phyloP scores from a whole-genome alignment of 2,888 invertebrate genomes.

The Polylopha cassiicola region DNA sequence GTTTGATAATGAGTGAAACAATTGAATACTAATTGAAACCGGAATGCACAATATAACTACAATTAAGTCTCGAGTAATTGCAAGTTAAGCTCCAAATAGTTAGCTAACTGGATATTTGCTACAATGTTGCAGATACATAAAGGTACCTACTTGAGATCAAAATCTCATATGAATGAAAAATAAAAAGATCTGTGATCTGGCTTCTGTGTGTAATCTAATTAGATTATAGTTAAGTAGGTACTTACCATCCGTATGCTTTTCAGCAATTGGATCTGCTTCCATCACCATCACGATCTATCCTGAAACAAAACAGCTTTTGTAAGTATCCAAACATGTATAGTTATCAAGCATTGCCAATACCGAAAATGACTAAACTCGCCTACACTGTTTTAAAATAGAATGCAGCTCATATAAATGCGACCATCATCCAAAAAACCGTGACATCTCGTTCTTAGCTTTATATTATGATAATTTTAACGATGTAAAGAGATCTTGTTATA shows the following conservation, averaged over 20 bases:
- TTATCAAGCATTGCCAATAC: constrained; percentile 30
- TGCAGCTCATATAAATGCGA: constrained; percentile 23
- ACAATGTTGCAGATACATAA: too few species aligned
- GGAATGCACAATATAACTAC: too few species aligned
- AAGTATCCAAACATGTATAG: constrained; percentile 1
- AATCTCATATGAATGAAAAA: too few species aligned
- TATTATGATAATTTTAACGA: constrained; percentile 1
- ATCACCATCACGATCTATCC: constrained; percentile 63
- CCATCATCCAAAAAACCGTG: constrained; percentile 21
- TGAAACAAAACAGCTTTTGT: constrained; percentile 42
- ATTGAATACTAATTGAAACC: too few species aligned
- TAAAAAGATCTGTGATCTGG: not conserved
- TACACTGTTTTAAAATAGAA: constrained; percentile 52
- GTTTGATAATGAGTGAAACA: too few species aligned
- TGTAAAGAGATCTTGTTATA: constrained; percentile 27
- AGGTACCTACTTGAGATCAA: too few species aligned
- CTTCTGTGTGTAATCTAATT: not conserved
- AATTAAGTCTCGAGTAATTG: too few species aligned
- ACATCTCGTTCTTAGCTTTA: constrained; percentile 14
- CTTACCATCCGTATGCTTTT: constrained; percentile 63
- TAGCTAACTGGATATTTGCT: too few species aligned
- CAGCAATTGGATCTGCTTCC: constrained; percentile 66
- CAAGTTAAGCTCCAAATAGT: too few species aligned
- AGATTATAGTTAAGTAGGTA: constrained; percentile 18
- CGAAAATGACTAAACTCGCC: constrained; percentile 49